Conservation (phyloP, 2,797 vertebrate species). For the Acipenser transmontanus region DNA sequence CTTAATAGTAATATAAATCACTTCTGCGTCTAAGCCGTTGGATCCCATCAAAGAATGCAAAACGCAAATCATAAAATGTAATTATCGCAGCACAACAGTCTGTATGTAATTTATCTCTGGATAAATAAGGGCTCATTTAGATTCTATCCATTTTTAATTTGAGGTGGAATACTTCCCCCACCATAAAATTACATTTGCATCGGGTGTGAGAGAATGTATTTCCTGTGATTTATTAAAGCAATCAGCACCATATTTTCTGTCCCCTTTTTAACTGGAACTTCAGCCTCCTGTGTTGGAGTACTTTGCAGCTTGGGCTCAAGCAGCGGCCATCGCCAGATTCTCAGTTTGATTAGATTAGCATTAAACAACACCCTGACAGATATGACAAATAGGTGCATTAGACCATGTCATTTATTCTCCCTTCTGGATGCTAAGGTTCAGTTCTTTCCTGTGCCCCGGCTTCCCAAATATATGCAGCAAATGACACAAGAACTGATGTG, state of each 20-base stretch:
- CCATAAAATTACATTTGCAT: conserved; percentile 76
- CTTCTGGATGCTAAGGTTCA: conserved; percentile 40
- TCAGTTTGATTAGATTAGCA: conserved; percentile 84
- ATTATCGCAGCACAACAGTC: conserved; percentile 65
- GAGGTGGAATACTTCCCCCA: conserved; percentile 12
- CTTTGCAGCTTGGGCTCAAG: not conserved
- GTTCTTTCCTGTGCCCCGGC: conserved; percentile 34
- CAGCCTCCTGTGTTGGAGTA: conserved; percentile 20
- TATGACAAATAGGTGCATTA: conserved; percentile 90
- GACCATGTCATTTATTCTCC: conserved; percentile 69
- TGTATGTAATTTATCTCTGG: conserved; percentile 38
- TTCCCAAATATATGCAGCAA: conserved; percentile 40
- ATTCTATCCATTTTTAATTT: conserved; percentile 19
- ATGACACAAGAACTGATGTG: conserved; percentile 49
- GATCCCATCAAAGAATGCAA: conserved; percentile 74
- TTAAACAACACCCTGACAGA: conserved; percentile 81
- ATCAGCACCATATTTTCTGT: conserved; percentile 58
- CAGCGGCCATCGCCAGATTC: conserved; percentile 58
- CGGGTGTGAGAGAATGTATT: conserved; percentile 66
- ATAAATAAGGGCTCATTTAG: conserved; percentile 11
- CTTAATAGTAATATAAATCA: conserved; percentile 89
- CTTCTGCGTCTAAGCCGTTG: conserved; percentile 26
- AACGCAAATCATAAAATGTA: conserved; percentile 70
- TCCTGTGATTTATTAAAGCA: conserved; percentile 74
- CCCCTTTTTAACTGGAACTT: conserved; percentile 26